A percentile compares a stretch with the other conserved stretches of the same genome.
Conservation (phyloP, 1,140 invertebrate genomes). For the Mylabris phalerata region DNA sequence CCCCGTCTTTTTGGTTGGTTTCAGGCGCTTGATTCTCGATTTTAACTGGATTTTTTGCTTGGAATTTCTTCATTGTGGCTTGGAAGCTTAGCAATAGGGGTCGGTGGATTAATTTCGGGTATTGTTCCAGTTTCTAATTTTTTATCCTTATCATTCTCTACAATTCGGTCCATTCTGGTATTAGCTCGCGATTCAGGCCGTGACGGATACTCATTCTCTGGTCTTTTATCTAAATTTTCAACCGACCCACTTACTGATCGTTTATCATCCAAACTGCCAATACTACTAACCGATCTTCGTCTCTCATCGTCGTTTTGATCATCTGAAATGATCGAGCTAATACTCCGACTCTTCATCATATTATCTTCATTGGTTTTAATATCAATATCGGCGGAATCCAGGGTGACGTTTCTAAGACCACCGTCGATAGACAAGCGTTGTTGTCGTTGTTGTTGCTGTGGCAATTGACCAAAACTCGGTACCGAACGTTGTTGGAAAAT, state of each 20-base stretch:
- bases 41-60: too few species aligned
- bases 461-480: conserved; percentile 18
- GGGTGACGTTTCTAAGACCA: conserved; percentile 8
- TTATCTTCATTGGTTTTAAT: neutral
- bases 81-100: too few species aligned
- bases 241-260: conserved; percentile 17
- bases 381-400: conserved; percentile 24
- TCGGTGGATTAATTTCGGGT: neutral
- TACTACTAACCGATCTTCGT: conserved; percentile 17
- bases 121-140: neutral
- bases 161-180: conserved; percentile 30
- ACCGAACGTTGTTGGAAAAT: conserved; percentile 33
- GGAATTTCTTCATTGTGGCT: too few species aligned
- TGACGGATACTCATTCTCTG: conserved; percentile 14
- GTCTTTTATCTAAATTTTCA: conserved; percentile 22
- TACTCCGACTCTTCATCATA: conserved; percentile 12
- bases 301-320: conserved; percentile 14
- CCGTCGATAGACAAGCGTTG: neutral
- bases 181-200: conserved; percentile 27
- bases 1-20: neutral
- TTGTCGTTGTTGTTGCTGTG: conserved; percentile 3
- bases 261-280: conserved; percentile 20
- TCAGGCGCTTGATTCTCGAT: neutral
- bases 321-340: conserved; percentile 17
- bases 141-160: conserved; percentile 17